phyloP scores from a whole-genome alignment of 2,888 invertebrate genomes.

The Didymodactylos carnosus region DNA sequence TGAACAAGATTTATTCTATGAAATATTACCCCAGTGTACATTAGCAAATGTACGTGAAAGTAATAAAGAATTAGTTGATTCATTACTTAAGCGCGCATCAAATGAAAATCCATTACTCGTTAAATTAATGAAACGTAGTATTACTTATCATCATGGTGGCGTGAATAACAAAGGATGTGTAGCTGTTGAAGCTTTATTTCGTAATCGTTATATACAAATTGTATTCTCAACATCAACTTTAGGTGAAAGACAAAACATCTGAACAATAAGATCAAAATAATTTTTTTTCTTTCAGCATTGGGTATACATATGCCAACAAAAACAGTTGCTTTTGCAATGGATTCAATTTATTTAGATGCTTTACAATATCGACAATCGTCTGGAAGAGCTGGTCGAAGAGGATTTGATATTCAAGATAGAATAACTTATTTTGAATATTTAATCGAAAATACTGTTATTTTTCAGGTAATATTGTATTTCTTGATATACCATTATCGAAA shows the following conservation, averaged over 20 bases:
- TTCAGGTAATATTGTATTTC: conserved; percentile 4
- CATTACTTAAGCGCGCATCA: neutral
- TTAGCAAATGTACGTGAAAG: neutral
- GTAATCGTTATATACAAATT: neutral
- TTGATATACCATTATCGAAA: neutral
- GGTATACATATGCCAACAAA: conserved; percentile 15
- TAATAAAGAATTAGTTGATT: neutral
- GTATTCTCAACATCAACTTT: neutral
- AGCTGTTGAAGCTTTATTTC: neutral
- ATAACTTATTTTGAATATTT: too few relatives aligned
- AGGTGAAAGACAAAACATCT: too few relatives aligned
- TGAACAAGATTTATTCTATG: neutral
- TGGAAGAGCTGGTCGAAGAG: conserved; percentile 14
- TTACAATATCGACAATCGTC: conserved; percentile 14
- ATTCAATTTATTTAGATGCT: conserved; percentile 9
- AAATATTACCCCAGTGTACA: neutral
- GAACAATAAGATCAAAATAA: too few relatives aligned
- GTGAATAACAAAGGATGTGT: neutral
- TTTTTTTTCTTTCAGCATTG: neutral
- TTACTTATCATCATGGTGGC: neutral
- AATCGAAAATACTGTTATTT: too few relatives aligned
- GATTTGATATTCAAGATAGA: conserved; percentile 11
- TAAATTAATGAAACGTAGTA: neutral
- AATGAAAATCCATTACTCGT: neutral
- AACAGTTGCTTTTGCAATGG: conserved; percentile 11